Evolutionary conservation across 2,888 invertebrate species (phyloP).

Genomic region (Crepidodera aurea): DNA sequence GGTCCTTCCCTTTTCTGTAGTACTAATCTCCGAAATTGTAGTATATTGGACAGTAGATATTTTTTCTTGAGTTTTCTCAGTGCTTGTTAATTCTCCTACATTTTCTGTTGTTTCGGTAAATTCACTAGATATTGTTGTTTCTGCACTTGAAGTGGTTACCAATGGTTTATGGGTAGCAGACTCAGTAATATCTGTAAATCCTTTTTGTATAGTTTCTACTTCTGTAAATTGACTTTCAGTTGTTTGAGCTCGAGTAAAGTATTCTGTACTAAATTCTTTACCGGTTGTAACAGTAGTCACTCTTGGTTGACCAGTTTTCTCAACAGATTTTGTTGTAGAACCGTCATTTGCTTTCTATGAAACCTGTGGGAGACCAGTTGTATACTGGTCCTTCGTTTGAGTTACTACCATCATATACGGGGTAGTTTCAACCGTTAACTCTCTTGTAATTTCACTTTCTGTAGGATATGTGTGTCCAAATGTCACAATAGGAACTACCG

Average conservation of each 20-base stretch:
- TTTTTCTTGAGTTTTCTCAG: not conserved
- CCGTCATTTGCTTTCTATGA: not conserved
- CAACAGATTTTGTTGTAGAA: not conserved
- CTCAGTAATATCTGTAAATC: not conserved
- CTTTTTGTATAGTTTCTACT: not conserved
- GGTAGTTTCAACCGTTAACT: slow-evolving; percentile 1
- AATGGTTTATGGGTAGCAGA: not conserved
- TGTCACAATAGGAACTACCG: not conserved
- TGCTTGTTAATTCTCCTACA: not conserved
- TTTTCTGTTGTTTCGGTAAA: not conserved
- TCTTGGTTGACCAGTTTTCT: not conserved
- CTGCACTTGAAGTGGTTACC: too few relatives aligned
- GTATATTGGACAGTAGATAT: too few relatives aligned
- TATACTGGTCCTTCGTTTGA: not conserved
- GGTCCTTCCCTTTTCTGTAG: not conserved
- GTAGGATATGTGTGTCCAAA: not conserved
- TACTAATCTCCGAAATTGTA: too few relatives aligned
- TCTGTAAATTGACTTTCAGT: too few relatives aligned
- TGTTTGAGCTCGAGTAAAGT: too few relatives aligned
- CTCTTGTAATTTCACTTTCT: not conserved
- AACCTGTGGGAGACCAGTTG: slow-evolving; percentile 2
- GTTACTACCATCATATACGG: not conserved
- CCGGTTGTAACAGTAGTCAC: slow-evolving; percentile 3
- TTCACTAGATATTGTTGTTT: not conserved
- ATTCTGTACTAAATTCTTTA: slow-evolving; percentile 9